Percentiles rank a stretch among this genome's conserved stretches.
phyloP scores from a whole-genome alignment of 2,888 invertebrate species.

The Drosophila birchii region DNA sequence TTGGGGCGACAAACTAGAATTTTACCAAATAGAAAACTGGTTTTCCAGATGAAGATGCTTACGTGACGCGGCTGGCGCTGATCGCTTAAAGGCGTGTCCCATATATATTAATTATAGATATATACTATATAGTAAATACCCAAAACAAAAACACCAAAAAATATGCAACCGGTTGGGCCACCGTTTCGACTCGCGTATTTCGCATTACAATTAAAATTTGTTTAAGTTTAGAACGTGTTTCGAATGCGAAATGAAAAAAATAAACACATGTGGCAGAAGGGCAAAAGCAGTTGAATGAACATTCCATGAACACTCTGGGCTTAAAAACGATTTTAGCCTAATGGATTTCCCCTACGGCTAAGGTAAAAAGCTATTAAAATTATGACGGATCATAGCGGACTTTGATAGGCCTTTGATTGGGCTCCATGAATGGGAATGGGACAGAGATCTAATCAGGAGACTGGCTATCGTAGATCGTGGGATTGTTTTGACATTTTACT shows the following conservation, averaged over 20 bases:
- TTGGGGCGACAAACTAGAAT: constrained; percentile 52
- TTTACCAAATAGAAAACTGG: constrained; percentile 71
- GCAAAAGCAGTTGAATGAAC: constrained; percentile 49
- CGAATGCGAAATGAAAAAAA: constrained; percentile 49
- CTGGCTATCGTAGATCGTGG: constrained; percentile 23
- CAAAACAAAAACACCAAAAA: constrained; percentile 43
- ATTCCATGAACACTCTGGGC: constrained; percentile 26
- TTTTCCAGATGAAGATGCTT: constrained; percentile 62
- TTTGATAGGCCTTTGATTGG: constrained; percentile 44
- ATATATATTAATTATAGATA: constrained; percentile 42
- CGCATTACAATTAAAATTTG: constrained; percentile 68
- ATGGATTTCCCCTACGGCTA: constrained; percentile 32
- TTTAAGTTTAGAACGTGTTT: constrained; percentile 71
- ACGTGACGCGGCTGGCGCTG: constrained; percentile 59
- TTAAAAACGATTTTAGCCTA: constrained; percentile 27
- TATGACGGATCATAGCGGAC: constrained; percentile 36
- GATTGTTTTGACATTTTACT: constrained; percentile 47
- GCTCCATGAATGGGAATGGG: constrained; percentile 11
- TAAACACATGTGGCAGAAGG: constrained; percentile 58
- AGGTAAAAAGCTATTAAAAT: constrained; percentile 55
- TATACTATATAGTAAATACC: constrained; percentile 51
- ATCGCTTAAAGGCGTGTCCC: constrained; percentile 60
- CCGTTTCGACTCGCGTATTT: constrained; percentile 54
- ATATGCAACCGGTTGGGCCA: constrained; percentile 10
- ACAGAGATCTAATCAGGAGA: constrained; percentile 15